phyloP scores from a whole-genome alignment of 92 coral and sea anemone species.

The Pocillopora grandis region DNA sequence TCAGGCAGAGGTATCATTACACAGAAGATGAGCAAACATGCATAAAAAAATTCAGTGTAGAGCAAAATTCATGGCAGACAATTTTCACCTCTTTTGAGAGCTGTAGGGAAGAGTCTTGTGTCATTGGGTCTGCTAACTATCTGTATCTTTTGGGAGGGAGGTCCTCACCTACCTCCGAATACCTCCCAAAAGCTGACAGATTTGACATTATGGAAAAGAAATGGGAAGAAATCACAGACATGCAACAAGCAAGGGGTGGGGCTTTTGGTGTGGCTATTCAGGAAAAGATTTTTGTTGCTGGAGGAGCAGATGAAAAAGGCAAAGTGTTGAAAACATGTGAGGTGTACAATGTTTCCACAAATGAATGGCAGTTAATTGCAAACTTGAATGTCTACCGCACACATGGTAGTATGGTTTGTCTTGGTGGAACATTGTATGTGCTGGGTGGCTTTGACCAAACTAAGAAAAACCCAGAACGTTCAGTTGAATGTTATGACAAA shows the following conservation, averaged over 20 bases:
- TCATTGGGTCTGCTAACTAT: background rate
- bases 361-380: no score
- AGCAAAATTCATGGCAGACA: background rate
- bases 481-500: no score
- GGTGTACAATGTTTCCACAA: no score
- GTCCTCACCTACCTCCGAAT: background rate
- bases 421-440: no score
- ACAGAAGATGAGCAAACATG: no score
- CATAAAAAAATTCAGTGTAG: constrained; percentile 1
- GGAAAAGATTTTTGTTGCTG: constrained; percentile 5
- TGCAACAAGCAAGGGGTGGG: background rate
- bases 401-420: no score
- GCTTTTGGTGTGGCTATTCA: constrained; percentile 16
- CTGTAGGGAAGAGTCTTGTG: background rate
- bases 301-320: background rate
- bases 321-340: background rate
- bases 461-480: no score
- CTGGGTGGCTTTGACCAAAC: no score
- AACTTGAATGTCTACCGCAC: no score
- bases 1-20: background rate
- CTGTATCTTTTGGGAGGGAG: background rate
- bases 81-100: background rate
- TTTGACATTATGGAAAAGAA: background rate
- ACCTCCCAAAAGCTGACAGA: background rate
- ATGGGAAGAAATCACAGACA: constrained; percentile 1